Percentiles rank a stretch among this genome's conserved stretches.
phyloP scores from a whole-genome alignment of 2,888 invertebrate species.

The Polydrusus tereticollis region DNA sequence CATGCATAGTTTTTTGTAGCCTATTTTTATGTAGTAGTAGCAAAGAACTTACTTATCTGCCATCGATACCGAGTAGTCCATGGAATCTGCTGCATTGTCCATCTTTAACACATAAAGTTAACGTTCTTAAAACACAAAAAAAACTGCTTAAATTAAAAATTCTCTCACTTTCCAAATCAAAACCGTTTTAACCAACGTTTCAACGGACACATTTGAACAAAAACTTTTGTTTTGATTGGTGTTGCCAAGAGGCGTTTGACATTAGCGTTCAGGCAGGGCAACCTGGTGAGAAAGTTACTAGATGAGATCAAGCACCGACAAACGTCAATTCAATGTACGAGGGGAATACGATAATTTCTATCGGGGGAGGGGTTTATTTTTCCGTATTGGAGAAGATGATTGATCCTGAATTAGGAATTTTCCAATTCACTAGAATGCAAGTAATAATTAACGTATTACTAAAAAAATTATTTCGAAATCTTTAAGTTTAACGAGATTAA shows the following conservation, averaged over 20 bases:
- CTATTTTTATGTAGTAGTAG: not conserved
- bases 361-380: too few relatives aligned
- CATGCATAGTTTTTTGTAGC: constrained; percentile 1
- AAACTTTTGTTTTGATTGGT: constrained; percentile 39
- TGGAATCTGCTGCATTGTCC: constrained; percentile 37
- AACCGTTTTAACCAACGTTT: too few relatives aligned
- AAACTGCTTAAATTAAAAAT: not conserved
- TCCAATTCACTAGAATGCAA: too few relatives aligned
- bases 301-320: not conserved
- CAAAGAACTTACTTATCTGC: constrained; percentile 42
- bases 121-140: not conserved
- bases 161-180: not conserved
- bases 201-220: constrained; percentile 28
- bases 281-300: not conserved
- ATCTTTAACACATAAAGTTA: constrained; percentile 2
- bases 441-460: too few relatives aligned
- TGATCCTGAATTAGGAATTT: too few relatives aligned
- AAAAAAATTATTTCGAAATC: too few relatives aligned
- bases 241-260: constrained; percentile 23
- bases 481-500: too few relatives aligned
- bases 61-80: constrained; percentile 40
- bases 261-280: not conserved
- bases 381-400: too few relatives aligned
- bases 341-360: not conserved
- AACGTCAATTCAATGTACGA: not conserved